These are phyloP conservation scores for Caenorhabditis becei DNA, from an alignment of 2,888 invertebrate species.

Conservation along the genomic window DNA sequence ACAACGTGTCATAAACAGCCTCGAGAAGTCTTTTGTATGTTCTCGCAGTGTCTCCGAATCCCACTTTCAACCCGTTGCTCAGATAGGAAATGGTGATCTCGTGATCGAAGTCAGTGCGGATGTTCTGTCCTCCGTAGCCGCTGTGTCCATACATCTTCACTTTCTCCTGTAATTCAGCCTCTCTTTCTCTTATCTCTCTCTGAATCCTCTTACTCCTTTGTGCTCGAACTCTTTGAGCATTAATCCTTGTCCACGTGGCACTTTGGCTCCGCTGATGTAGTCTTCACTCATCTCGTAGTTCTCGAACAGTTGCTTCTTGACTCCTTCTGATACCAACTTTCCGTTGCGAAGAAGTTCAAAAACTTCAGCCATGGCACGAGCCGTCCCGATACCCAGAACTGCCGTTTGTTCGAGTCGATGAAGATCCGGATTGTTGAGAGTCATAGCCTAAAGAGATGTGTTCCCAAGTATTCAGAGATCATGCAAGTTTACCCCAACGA, in stretches of 20 bases:
- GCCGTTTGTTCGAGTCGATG: conserved; percentile 75
- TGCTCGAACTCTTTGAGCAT: conserved; percentile 53
- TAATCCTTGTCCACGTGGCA: conserved; percentile 60
- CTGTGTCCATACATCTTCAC: conserved; percentile 81
- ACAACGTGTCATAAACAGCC: conserved; percentile 68
- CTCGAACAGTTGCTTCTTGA: conserved; percentile 30
- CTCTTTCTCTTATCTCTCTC: too few relatives aligned
- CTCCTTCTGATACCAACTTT: conserved; percentile 38
- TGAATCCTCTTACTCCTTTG: conserved; percentile 18
- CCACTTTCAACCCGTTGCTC: conserved; percentile 81
- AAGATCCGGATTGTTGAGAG: conserved; percentile 76
- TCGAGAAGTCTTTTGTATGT: conserved; percentile 72
- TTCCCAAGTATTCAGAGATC: conserved; percentile 31
- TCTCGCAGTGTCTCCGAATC: conserved; percentile 75
- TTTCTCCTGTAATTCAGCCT: conserved; percentile 33
- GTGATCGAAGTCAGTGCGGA: conserved; percentile 81
- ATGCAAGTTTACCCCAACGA: conserved; percentile 37
- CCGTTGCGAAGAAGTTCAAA: conserved; percentile 64
- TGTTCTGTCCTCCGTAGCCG: conserved; percentile 83
- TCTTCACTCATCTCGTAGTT: conserved; percentile 57
- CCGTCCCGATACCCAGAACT: conserved; percentile 73
- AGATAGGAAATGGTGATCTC: conserved; percentile 82
- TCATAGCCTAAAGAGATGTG: conserved; percentile 59
- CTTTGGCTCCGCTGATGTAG: conserved; percentile 61
- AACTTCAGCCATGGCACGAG: conserved; percentile 71